Percentiles rank a stretch among this genome's conserved stretches.
Evolutionary conservation across 2,888 invertebrate species (phyloP).

Genomic region (Drosophila picticornis): DNA sequence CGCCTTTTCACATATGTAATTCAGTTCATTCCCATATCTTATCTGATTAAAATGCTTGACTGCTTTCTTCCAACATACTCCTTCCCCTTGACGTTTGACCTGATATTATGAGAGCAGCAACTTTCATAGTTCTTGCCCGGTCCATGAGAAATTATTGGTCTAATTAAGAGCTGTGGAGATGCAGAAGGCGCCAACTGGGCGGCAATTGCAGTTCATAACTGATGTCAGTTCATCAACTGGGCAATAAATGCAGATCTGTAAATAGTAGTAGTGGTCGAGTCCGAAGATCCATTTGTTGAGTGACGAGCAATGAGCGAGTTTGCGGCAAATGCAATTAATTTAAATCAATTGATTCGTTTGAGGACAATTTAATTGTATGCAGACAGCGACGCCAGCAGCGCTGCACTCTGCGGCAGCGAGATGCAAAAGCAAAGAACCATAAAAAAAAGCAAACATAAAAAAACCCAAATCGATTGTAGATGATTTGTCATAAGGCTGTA

Average conservation of each 20-base stretch:
- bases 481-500: conserved; percentile 82
- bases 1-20: neutral
- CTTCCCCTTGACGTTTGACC: conserved; percentile 33
- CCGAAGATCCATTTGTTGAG: conserved; percentile 22
- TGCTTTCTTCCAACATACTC: conserved; percentile 24
- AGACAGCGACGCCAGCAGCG: conserved; percentile 49
- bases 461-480: conserved; percentile 75
- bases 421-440: conserved; percentile 50
- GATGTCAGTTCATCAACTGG: conserved; percentile 60
- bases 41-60: conserved; percentile 23
- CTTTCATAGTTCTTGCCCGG: conserved; percentile 6
- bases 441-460: conserved; percentile 4
- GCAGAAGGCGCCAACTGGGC: conserved; percentile 54
- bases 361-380: conserved; percentile 85
- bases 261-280: neutral
- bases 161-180: conserved; percentile 61
- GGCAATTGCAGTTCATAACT: conserved; percentile 53
- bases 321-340: conserved; percentile 85
- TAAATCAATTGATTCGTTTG: conserved; percentile 85
- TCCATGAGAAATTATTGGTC: conserved; percentile 56
- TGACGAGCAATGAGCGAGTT: conserved; percentile 41
- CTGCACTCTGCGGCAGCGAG: conserved; percentile 36
- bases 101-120: neutral
- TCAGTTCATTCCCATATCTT: conserved; percentile 10
- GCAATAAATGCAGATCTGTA: conserved; percentile 20